These are phyloP conservation scores for Phodopus roborovskii DNA, from an alignment of 2,113 vertebrate species.

Conservation along the genomic window DNA sequence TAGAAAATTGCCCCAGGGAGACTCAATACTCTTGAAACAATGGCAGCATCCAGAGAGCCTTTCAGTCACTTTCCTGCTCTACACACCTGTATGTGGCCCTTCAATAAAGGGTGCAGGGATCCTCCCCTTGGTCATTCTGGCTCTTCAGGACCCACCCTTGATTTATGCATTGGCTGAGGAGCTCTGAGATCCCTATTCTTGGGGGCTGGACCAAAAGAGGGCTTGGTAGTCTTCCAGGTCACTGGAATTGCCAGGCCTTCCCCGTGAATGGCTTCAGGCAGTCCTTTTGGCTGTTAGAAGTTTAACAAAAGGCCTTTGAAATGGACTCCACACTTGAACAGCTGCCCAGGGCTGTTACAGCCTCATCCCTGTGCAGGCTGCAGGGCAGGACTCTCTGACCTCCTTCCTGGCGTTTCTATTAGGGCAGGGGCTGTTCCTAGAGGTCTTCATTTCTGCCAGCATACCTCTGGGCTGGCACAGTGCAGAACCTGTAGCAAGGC, in stretches of 20 bases:
- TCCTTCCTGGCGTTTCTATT: background rate
- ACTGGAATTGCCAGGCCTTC: background rate
- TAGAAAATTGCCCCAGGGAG: background rate
- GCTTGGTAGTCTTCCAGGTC: conserved; percentile 37
- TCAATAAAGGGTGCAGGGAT: background rate
- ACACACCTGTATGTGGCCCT: background rate
- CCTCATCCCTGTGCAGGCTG: background rate
- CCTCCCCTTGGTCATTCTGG: accelerated
- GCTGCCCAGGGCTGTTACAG: conserved; percentile 41
- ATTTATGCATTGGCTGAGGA: background rate
- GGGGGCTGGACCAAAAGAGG: background rate
- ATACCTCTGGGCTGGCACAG: background rate
- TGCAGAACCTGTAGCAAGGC: background rate
- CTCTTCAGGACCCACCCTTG: background rate
- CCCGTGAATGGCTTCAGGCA: background rate
- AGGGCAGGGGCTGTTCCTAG: background rate
- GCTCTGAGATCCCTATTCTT: background rate
- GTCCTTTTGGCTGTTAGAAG: conserved; percentile 65
- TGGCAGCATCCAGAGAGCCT: too few species aligned
- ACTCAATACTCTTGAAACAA: accelerated
- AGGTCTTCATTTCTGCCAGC: background rate
- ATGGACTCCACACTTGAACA: conserved; percentile 64
- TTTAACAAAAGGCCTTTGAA: conserved; percentile 79
- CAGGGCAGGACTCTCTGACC: background rate
- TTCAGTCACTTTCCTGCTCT: background rate